Evolutionary conservation across 2,797 vertebrate species (phyloP).

Genomic region (Galaxias olidus): DNA sequence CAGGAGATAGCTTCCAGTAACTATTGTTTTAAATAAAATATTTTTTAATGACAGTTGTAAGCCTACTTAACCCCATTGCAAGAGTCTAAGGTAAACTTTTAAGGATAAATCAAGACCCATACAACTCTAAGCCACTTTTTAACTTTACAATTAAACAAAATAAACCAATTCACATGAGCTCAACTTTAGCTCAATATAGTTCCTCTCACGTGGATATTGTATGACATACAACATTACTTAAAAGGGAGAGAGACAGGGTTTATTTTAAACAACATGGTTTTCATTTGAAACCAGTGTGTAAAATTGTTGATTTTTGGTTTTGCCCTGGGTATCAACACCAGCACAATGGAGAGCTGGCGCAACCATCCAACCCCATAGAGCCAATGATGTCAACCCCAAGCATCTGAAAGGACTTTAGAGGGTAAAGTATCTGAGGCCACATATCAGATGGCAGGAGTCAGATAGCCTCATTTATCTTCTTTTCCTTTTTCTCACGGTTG

Average conservation of each 20-base stretch:
- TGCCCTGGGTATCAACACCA: conserved; percentile 8
- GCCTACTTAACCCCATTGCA: conserved; percentile 11
- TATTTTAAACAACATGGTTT: not conserved
- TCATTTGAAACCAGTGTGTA: conserved; percentile 3
- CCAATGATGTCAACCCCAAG: not conserved
- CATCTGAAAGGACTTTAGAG: not conserved
- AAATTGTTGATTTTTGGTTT: not conserved
- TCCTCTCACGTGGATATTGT: too few relatives aligned
- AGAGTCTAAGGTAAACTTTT: conserved; percentile 3
- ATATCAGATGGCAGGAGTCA: conserved; percentile 43
- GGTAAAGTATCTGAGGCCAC: not conserved
- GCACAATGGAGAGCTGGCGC: not conserved
- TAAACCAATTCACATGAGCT: too few relatives aligned
- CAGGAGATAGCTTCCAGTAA: too few relatives aligned
- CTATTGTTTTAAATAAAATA: too few relatives aligned
- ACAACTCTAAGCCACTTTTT: not conserved
- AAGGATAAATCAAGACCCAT: not conserved
- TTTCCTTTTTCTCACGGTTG: conserved; percentile 20
- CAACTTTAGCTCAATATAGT: not conserved
- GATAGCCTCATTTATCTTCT: conserved; percentile 30
- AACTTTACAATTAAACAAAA: not conserved
- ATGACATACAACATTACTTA: too few relatives aligned
- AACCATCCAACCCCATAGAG: conserved; percentile 9
- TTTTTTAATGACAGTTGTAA: not conserved
- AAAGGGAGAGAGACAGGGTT: too few relatives aligned